Conservation (phyloP, 2,797 vertebrate species). For the Crenuchus spilurus region DNA sequence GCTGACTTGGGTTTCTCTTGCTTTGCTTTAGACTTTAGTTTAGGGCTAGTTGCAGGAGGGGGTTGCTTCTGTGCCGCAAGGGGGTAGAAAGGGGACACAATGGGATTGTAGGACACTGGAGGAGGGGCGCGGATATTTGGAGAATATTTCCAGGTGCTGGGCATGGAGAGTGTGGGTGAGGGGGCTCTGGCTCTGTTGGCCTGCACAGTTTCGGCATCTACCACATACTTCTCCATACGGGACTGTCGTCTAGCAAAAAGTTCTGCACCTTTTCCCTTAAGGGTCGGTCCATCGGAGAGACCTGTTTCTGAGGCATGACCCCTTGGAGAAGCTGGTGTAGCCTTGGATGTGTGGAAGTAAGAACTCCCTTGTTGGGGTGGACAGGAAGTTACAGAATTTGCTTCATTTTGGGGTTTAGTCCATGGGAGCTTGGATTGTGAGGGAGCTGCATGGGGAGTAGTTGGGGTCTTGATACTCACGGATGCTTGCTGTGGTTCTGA, state of each 20-base stretch:
- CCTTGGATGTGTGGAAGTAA: conserved; percentile 68
- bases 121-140: conserved; percentile 92
- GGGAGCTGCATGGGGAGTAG: conserved; percentile 63
- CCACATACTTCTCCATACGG: conserved; percentile 94
- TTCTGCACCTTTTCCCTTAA: conserved; percentile 89
- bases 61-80: conserved; percentile 82
- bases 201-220: conserved; percentile 88
- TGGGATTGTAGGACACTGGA: conserved; percentile 91
- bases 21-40: conserved; percentile 74
- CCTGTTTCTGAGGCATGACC: conserved; percentile 63
- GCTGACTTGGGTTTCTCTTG: conserved; percentile 81
- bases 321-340: conserved; percentile 67
- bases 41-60: conserved; percentile 71
- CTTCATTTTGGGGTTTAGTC: conserved; percentile 61
- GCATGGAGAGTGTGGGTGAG: conserved; percentile 90
- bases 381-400: conserved; percentile 68
- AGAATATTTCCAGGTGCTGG: conserved; percentile 93
- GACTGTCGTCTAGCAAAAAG: conserved; percentile 93
- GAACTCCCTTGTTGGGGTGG: conserved; percentile 63
- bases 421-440: conserved; percentile 63
- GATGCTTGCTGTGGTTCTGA: conserved; percentile 70
- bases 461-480: conserved; percentile 75
- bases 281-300: conserved; percentile 75
- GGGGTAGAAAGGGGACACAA: conserved; percentile 88
- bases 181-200: conserved; percentile 79